These are phyloP conservation scores for Argyra leucocephala DNA, from an alignment of 2,888 invertebrate species.

Conservation along the genomic window DNA sequence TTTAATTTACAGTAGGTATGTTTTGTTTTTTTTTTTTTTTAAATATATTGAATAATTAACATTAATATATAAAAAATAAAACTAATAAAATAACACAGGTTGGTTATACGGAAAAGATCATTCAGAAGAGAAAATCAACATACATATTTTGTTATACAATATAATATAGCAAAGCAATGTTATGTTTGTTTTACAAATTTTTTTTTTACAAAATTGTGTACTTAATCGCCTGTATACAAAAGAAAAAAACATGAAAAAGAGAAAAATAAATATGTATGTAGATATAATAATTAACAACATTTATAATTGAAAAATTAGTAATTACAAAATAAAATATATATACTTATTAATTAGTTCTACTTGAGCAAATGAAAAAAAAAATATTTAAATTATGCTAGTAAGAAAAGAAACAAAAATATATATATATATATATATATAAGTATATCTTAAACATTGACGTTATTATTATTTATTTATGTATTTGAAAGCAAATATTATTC, in stretches of 20 bases:
- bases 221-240: neutral
- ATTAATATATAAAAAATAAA: neutral
- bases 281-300: neutral
- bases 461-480: no score
- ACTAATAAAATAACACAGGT: neutral
- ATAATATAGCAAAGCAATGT: neutral
- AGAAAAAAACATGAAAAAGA: conserved; percentile 1
- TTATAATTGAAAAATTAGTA: neutral
- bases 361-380: no score
- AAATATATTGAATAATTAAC: neutral
- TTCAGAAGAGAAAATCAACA: conserved; percentile 1
- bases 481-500: no score
- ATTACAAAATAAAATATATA: neutral
- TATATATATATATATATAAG: no score
- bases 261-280: neutral
- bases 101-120: neutral
- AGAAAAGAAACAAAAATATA: no score
- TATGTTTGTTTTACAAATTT: neutral
- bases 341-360: no score
- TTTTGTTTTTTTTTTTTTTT: neutral
- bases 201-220: neutral
- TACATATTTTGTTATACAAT: neutral
- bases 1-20: neutral
- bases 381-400: no score
- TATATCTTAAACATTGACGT: no score